Conservation (phyloP, 2,888 invertebrate species). For the Drosophila cracens region DNA sequence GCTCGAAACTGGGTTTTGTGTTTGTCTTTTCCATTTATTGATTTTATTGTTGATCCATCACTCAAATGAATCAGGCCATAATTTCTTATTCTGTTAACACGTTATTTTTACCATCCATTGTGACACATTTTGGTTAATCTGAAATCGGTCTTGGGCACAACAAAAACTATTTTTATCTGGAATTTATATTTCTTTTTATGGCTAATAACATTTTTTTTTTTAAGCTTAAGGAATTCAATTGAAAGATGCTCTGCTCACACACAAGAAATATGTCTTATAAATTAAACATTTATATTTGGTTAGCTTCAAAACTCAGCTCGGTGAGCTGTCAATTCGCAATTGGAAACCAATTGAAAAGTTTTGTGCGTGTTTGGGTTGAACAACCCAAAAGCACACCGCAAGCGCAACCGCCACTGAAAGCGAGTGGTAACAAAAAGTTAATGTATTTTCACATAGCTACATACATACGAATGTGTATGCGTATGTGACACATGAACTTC, state of each 20-base stretch:
- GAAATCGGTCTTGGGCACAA: neutral
- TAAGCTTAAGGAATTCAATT: neutral
- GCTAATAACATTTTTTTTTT: neutral
- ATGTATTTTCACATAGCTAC: conserved; percentile 7
- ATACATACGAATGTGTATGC: neutral
- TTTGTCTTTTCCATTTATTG: conserved; percentile 1
- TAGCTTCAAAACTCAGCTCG: neutral
- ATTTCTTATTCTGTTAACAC: conserved; percentile 1
- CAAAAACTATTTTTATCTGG: neutral
- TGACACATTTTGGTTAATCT: neutral
- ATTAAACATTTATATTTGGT: neutral
- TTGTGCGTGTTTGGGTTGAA: conserved; percentile 57
- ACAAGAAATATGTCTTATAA: neutral
- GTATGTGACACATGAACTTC: conserved; percentile 56
- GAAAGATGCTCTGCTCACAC: neutral
- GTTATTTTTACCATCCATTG: neutral
- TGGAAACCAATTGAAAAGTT: conserved; percentile 14
- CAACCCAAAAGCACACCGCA: conserved; percentile 51
- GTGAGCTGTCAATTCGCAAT: conserved; percentile 22
- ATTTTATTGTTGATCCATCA: neutral
- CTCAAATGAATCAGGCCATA: neutral
- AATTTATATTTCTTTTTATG: neutral
- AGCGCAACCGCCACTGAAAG: conserved; percentile 49
- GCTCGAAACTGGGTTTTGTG: neutral
- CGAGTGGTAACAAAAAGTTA: conserved; percentile 47